Evolutionary conservation across 2,113 vertebrate species (phyloP), one percentile per base, ranked within the genome.

Genomic region (Tretioscincus oriximinensis): DNA sequence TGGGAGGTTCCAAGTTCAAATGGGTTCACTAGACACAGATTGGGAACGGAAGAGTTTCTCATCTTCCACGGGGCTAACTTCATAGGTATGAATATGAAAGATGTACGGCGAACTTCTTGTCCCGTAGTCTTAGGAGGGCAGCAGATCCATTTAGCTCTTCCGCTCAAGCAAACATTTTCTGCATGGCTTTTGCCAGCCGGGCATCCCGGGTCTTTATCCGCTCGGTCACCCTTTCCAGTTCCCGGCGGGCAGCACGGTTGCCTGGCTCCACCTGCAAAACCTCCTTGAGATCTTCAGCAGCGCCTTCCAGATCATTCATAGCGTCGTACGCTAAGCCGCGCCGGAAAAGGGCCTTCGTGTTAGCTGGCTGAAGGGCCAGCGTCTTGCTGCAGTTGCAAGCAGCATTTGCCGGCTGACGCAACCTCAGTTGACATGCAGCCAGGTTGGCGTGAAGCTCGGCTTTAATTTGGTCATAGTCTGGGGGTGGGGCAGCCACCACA

Each of bases 281-380:
- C 82, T 87, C 95, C 83, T 83, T 92, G 70, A 97, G 93, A 1
- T 97, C 97, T 74, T 80, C 84, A 8, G 90, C 90, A 35, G 97
- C 96, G 65, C 95, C 93, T 22, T 93, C 95, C 83, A 97, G 90
- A 86, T 98, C 96, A 8, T 95, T 95, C 78, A 97, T 87, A 84
- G 94, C 92, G 31, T 95, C 94, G 58, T 94, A 95, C 12, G 97
- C 97, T 81, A 96, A 93, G 1, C 96, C 97, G 4, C 96, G 94
- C 1, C 97, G 94, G 87, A 97, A 98, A 90, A 97, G 95, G 35
- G 96, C 96, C 88, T 98, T 98, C 35, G 93, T 63, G 4, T 94
- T 95, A 7, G 82, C 61, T 0, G 97, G 96, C 51, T 97, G 95
- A 70, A 95, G 90, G 83, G 92, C 89, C 24, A 96, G 93, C 12